Base-by-base conservation (phyloP, 2,797 vertebrate species). In the Adrianichthys oophorus region DNA sequence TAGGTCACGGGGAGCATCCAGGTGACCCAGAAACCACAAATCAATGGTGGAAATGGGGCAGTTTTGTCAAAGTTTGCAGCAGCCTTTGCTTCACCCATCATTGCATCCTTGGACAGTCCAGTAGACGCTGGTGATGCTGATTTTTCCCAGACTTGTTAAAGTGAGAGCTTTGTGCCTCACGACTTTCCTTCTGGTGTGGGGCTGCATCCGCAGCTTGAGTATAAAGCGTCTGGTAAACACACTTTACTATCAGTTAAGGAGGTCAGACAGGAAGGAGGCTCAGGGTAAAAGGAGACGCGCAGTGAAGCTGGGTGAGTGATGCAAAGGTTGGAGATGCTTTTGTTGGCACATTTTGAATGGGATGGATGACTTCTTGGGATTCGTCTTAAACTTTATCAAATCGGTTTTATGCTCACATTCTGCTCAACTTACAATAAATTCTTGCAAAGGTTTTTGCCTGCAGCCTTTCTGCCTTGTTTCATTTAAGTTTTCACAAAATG, bases 211-310 rank as follows among this genome's bases (percentile, higher is more conserved):
- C 75, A 87, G 76, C 76, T 85, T 65, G 63, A 70, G 82, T 91
- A 87, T 89, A 86, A 85, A 70, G 83, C 86, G 86, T 82, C 76
- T 80, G 89, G 90, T 87, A 86, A 85, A 87, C 86, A 89, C 86
- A 80, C 80, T 87, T 82, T 58, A 76, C 84, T 82, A 76, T 90
- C 91, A 88, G 90, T 92, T 89, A 92, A 87, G 76, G 70, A 86
- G 82, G 80, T 90, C 86, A 90, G 83, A 54, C 80, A 78, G 71
- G 72, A 86, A 76, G 77, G 82, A 78, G 61, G 64, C 79, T 73
- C 68, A 59, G 78, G 76, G 77, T 72, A 51, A 60, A 52, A 56
- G 75, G 70, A 78, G 76, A 59, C 67, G 70, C 55, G n/a, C 67
- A 51, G 73, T 76, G 24, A 48, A 79, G 73, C 72, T 74, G 45